These are phyloP conservation scores for Dermatemys mawii DNA, from an alignment of 2,113 vertebrate species.

Conservation along the genomic window DNA sequence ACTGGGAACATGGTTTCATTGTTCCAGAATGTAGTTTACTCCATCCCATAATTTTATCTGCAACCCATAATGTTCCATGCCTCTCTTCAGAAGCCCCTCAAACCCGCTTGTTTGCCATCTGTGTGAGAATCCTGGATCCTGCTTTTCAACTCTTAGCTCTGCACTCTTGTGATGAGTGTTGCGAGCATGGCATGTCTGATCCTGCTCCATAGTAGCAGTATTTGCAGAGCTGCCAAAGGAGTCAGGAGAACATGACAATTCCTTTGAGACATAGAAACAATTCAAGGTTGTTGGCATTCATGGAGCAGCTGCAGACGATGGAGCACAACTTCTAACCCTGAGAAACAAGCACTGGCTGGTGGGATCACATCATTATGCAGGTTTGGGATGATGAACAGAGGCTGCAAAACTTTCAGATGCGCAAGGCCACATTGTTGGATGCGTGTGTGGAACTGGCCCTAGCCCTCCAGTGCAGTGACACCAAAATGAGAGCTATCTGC, in stretches of 20 bases:
- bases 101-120: not conserved
- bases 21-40: not conserved
- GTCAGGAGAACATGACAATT: not conserved
- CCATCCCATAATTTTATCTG: not conserved
- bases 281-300: not conserved
- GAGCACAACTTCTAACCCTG: not conserved
- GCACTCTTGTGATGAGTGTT: not conserved
- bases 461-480: not conserved
- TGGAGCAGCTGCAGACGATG: not conserved
- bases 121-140: not conserved
- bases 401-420: not conserved
- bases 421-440: not conserved
- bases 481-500: not conserved
- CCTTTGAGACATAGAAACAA: not conserved
- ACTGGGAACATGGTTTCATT: not conserved
- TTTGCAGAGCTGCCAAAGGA: not conserved
- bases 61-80: not conserved
- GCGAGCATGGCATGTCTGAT: not conserved
- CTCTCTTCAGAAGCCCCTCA: not conserved
- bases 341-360: not conserved
- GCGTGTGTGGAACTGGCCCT: not conserved
- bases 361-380: not conserved
- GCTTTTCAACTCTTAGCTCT: not conserved
- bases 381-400: not conserved
- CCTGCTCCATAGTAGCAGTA: not conserved